These are phyloP conservation scores for Tigriopus californicus DNA, from an alignment of 2,888 invertebrate species.

Conservation along the genomic window DNA sequence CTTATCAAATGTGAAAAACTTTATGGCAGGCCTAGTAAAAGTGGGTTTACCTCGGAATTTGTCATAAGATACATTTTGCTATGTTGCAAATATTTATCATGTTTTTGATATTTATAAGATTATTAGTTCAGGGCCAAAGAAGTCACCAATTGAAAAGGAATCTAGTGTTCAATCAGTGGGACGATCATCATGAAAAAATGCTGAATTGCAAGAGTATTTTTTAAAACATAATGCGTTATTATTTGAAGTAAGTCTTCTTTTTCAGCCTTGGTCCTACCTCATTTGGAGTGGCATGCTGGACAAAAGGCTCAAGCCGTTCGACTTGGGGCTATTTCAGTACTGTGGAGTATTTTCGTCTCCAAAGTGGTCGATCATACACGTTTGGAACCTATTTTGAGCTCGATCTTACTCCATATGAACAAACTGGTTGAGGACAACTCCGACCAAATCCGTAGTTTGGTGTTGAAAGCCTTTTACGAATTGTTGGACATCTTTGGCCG, in stretches of 20 bases:
- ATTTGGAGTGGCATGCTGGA: not conserved
- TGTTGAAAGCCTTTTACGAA: not conserved
- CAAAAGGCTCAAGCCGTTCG: slow-evolving; percentile 8
- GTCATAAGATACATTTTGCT: too few relatives aligned
- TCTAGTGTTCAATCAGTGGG: too few relatives aligned
- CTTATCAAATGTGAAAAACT: too few relatives aligned
- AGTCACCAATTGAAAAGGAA: too few relatives aligned
- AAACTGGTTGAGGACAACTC: slow-evolving; percentile 1
- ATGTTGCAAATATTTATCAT: too few relatives aligned
- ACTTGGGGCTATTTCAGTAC: not conserved
- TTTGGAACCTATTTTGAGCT: not conserved
- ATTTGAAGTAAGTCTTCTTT: not conserved
- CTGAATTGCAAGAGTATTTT: too few relatives aligned
- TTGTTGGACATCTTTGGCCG: not conserved
- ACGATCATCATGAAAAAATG: too few relatives aligned
- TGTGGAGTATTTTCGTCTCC: not conserved
- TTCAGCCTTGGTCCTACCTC: not conserved
- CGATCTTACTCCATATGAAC: not conserved
- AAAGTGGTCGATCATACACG: not conserved
- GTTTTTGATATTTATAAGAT: too few relatives aligned
- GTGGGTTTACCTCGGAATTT: too few relatives aligned
- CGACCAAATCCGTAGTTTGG: not conserved
- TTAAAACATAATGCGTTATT: too few relatives aligned
- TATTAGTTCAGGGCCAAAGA: too few relatives aligned
- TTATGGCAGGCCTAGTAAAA: too few relatives aligned